Conservation (phyloP, 2,797 vertebrate species). For the Danio aesculapii region DNA sequence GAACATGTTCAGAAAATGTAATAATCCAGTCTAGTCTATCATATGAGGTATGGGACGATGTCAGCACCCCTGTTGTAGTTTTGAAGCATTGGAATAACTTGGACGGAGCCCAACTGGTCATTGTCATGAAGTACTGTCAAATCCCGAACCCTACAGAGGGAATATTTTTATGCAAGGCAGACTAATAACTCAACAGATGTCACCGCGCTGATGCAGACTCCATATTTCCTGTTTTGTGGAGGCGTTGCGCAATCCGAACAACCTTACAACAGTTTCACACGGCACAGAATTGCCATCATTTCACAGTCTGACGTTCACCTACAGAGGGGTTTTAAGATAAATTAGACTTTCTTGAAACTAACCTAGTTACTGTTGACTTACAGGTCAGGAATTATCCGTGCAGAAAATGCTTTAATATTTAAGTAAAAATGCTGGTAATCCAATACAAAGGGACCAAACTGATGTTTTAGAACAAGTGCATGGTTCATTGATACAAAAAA, state of each 20-base stretch:
- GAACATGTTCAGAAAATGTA: background rate
- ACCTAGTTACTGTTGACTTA: background rate
- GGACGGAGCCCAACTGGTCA: background rate
- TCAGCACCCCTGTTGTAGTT: background rate
- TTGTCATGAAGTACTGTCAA: background rate
- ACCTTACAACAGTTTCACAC: conserved; percentile 6
- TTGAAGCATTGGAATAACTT: background rate
- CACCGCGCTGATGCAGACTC: conserved; percentile 72
- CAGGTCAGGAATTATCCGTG: too few species aligned
- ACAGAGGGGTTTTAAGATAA: background rate
- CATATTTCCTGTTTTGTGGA: conserved; percentile 75
- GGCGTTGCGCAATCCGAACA: conserved; percentile 50
- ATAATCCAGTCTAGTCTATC: background rate
- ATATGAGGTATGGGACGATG: background rate
- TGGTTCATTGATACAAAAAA: conserved; percentile 2
- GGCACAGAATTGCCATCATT: background rate
- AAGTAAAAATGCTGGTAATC: background rate
- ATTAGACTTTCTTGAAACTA: background rate
- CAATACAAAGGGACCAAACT: too few species aligned
- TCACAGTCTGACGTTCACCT: background rate
- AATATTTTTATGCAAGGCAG: conserved; percentile 6
- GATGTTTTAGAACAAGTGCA: background rate
- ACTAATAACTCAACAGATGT: conserved; percentile 78
- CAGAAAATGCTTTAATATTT: background rate
- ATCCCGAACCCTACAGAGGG: background rate